Evolutionary conservation across 2,797 vertebrate species (phyloP).

Genomic region (Salarias fasciatus): DNA sequence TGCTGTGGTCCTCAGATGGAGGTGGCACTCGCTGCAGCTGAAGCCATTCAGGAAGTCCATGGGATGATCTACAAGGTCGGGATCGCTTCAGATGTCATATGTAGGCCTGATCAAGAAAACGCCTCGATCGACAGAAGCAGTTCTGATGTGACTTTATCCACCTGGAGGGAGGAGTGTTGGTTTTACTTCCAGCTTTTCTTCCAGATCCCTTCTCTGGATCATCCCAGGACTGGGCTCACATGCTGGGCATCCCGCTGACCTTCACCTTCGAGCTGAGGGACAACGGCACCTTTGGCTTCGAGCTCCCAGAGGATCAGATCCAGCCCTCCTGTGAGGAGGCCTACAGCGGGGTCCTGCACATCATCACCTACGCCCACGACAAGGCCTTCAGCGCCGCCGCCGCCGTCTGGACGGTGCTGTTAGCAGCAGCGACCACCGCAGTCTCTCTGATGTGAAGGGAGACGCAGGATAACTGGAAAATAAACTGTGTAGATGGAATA

Average conservation of each 20-base stretch:
- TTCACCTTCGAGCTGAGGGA: constrained; percentile 91
- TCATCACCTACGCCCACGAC: no score
- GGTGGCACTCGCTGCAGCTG: constrained; percentile 86
- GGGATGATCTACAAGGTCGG: constrained; percentile 87
- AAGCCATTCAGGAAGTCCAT: constrained; percentile 83
- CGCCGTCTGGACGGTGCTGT: no score
- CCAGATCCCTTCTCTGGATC: constrained; percentile 90
- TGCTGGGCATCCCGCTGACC: constrained; percentile 83
- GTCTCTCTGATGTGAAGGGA: no score
- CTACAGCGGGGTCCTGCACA: constrained; percentile 82
- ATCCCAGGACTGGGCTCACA: constrained; percentile 86
- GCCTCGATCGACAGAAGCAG: no score
- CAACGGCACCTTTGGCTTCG: constrained; percentile 75
- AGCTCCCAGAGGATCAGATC: constrained; percentile 86
- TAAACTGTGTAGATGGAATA: no score
- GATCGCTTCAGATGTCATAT: constrained; percentile 83
- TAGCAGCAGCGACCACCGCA: no score
- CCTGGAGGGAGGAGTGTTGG: no score
- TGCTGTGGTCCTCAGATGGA: constrained; percentile 84
- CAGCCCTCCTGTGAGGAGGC: constrained; percentile 88
- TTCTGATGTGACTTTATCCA: no score
- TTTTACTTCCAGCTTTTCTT: no score
- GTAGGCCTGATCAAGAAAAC: no score
- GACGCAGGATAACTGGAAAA: no score
- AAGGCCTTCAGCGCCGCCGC: no score